A percentile compares a stretch with the other conserved stretches of the same genome.
Conservation (phyloP, 2,888 invertebrate genomes). For the Idaea straminata region DNA sequence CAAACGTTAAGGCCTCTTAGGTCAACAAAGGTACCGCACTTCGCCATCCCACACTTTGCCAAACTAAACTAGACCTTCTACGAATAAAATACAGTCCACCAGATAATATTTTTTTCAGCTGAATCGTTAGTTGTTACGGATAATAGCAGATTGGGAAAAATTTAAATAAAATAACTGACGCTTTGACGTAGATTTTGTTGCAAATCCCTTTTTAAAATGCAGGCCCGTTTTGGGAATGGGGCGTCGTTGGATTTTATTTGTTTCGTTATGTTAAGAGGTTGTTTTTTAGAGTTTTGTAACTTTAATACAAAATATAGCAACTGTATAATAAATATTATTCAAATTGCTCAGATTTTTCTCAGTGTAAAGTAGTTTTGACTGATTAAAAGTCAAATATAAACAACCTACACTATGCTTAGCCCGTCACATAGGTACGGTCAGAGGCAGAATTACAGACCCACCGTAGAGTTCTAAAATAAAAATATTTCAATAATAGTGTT, state of each 20-base stretch:
- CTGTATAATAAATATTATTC: too few relatives aligned
- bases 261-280: not conserved
- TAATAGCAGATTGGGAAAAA: not conserved
- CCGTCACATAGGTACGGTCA: too few relatives aligned
- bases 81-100: not conserved
- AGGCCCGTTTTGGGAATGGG: not conserved
- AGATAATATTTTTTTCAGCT: not conserved
- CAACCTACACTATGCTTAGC: too few relatives aligned
- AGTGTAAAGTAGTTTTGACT: too few relatives aligned
- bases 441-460: too few relatives aligned
- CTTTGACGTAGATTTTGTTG: not conserved
- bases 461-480: too few relatives aligned
- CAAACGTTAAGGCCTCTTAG: not conserved
- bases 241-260: not conserved
- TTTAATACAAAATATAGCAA: too few relatives aligned
- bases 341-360: too few relatives aligned
- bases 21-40: not conserved
- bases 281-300: not conserved
- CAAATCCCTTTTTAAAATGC: not conserved
- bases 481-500: too few relatives aligned
- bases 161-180: not conserved
- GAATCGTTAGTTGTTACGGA: not conserved
- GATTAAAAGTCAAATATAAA: too few relatives aligned
- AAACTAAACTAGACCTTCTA: not conserved
- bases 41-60: not conserved